Base-by-base conservation (phyloP, 2,113 vertebrate species). In the Glaucomys volans region DNA sequence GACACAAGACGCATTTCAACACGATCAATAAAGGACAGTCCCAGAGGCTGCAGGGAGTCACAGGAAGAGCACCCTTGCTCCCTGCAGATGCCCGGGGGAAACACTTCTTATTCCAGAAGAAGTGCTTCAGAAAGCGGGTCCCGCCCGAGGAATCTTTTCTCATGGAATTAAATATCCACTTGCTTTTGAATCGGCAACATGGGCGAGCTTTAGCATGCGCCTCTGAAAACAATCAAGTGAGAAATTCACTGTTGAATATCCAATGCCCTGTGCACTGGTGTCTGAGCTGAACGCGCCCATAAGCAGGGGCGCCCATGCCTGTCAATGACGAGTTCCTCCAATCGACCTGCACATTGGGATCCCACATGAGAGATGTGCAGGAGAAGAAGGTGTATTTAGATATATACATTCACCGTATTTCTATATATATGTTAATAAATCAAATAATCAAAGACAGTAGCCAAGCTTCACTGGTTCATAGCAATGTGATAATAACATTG, bases 241-340 rank as follows among this genome's bases (percentile, higher is more conserved):
- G 57, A 69, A 47, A 2, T 24, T 0, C 13, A 26, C 4, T 44
- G 3, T 47, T n/a, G n/a, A n/a, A n/a, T n/a, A n/a, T n/a, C n/a
- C n/a, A n/a, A n/a, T n/a, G n/a, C n/a, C 7, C 44, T 47, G 5
- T 47, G 6, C 7, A 69, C 11, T 74, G 26, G 20, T 3, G 12
- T 47, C 28, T 59, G 20, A 62, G 14, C 40, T 76, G 54, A 28
- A 5, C 22, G 37, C 5, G 12, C 8, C 7, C 7, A 22, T 4
- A 12, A 22, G 16, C 1, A 17, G 12, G 35, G 0, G 57, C 0
- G 1, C 12, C 24, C 17, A 42, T 2, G n/a, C n/a, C n/a, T n/a
- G 40, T 37, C 69, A 81, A 35, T n/a, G 1, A 7, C 14, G 87
- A 87, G 54, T 71, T 44, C 4, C 37, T 0, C 3, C 42, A 79